Base-by-base conservation (phyloP, 2,797 vertebrate species). In the Momotus momota region DNA sequence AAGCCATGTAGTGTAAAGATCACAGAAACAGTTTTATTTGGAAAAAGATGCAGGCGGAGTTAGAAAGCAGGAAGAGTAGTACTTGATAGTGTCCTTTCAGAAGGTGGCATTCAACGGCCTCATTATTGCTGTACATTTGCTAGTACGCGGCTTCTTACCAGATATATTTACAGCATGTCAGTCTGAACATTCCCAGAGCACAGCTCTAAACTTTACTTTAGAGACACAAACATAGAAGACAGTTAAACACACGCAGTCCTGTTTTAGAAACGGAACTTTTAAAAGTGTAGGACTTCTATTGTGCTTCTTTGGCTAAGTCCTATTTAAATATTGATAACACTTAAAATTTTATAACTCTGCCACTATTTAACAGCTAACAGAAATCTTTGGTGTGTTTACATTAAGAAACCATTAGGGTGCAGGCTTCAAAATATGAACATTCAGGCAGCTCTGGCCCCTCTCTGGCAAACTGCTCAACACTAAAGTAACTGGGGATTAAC, bases 281-380 rank as follows among this genome's bases (percentile, higher is more conserved):
- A 61, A 96, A 96, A 97, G 86, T 90, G 96, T 95, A 98, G 97
- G 97, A 97, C 93, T 97, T 97, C 90, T 96, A 90, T 96, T 98
- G 97, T 98, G 97, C 97, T 98, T 98, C 97, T 98, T 98, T 98
- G 98, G 97, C 97, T 96, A 97, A 97, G 97, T 97, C 97, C 96
- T 97, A 95, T 96, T 98, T 96, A 96, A 97, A 97, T 96, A 97
- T 84, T 10, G 27, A 0, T 95, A 93, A 97, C 81, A 96, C 77
- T 97, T 96, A 97, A 94, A 97, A 93, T 95, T 95, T 81, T 96
- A 27, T 95, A 89, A 85, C 87, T 96, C 94, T 93, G 95, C 78
- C 90, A 95, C 69, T 97, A 97, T 85, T 95, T 90, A 98, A 97
- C 92, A 97, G 80, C 93, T 96, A 98, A 96, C 92, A 97, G 95